Evolutionary conservation across 2,797 vertebrate species (phyloP).

Genomic region (Darevskia nairensis): DNA sequence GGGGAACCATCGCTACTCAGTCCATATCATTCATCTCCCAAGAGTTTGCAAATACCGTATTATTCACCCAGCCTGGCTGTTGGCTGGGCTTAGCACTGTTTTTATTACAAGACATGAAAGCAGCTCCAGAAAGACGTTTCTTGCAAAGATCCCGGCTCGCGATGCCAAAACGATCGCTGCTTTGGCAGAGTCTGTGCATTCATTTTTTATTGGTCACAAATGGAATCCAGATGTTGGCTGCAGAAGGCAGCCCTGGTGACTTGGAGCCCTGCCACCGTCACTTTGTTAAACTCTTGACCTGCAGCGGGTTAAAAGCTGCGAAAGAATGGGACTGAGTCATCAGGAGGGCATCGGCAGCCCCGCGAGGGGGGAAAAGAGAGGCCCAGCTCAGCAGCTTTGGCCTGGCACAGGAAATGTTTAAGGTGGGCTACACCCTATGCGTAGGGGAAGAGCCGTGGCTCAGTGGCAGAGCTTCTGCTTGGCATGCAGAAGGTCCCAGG

Average conservation of each 20-base stretch:
- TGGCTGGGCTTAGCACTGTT: constrained; percentile 66
- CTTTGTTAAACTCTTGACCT: constrained; percentile 80
- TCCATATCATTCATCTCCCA: constrained; percentile 60
- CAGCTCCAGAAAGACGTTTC: constrained; percentile 71
- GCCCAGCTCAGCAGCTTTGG: constrained; percentile 61
- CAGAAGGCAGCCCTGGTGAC: constrained; percentile 68
- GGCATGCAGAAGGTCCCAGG: too few relatives aligned
- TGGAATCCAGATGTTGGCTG: constrained; percentile 76
- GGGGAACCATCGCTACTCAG: constrained; percentile 17
- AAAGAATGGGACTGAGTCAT: constrained; percentile 72
- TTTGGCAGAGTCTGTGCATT: constrained; percentile 73
- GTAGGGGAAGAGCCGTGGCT: neutral
- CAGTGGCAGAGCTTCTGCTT: too few relatives aligned
- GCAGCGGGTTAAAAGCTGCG: constrained; percentile 73
- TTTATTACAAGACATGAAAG: constrained; percentile 74
- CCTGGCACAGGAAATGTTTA: constrained; percentile 70
- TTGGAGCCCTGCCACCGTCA: constrained; percentile 73
- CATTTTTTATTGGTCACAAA: constrained; percentile 75
- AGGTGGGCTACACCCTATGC: constrained; percentile 56
- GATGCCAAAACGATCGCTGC: constrained; percentile 72
- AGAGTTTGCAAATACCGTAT: constrained; percentile 55
- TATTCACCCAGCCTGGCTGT: constrained; percentile 55
- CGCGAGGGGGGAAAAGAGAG: constrained; percentile 29
- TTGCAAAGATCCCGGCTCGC: constrained; percentile 68
- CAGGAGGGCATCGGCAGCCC: constrained; percentile 50